These are phyloP conservation scores for Scaptomyza parva DNA, from an alignment of 2,888 invertebrate genomes.

Conservation along the genomic window DNA sequence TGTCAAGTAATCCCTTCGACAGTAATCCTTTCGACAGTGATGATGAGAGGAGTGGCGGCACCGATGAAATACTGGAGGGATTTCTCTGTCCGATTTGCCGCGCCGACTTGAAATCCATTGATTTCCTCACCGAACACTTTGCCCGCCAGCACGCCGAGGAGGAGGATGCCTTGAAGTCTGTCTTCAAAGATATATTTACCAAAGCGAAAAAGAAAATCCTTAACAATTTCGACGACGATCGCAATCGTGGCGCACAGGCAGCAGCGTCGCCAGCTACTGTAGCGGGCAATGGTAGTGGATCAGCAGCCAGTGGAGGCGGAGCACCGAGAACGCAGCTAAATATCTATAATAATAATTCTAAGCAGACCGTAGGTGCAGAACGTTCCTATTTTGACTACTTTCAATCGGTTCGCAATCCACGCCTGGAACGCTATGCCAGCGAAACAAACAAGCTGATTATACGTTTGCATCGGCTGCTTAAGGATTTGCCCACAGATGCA, in stretches of 20 bases:
- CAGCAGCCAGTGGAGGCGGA: slow-evolving; percentile 7
- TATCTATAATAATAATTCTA: slow-evolving; percentile 76
- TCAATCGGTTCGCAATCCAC: slow-evolving; percentile 88
- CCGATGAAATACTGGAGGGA: slow-evolving; percentile 92
- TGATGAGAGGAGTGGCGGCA: slow-evolving; percentile 82
- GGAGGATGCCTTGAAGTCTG: slow-evolving; percentile 91
- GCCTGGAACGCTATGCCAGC: slow-evolving; percentile 94
- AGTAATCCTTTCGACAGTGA: slow-evolving; percentile 82
- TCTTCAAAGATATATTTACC: slow-evolving; percentile 92
- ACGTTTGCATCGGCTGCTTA: slow-evolving; percentile 94
- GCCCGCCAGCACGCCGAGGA: slow-evolving; percentile 95
- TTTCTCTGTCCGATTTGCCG: slow-evolving; percentile 98
- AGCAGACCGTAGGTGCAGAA: slow-evolving; percentile 85
- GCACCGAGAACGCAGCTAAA: slow-evolving; percentile 66
- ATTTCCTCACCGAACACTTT: slow-evolving; percentile 94
- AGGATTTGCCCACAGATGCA: slow-evolving; percentile 91
- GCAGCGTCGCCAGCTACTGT: slow-evolving; percentile 9
- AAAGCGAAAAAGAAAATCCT: slow-evolving; percentile 95
- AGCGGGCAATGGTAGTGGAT: slow-evolving; percentile 7
- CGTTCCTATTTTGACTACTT: slow-evolving; percentile 90
- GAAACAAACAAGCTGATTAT: slow-evolving; percentile 98
- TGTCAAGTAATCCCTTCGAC: slow-evolving; percentile 81
- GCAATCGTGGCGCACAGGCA: slow-evolving; percentile 42
- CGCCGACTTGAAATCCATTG: slow-evolving; percentile 93
- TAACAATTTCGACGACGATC: slow-evolving; percentile 89